A percentile compares a stretch with the other conserved stretches of the same genome.
phyloP scores from a whole-genome alignment of 2,888 invertebrate species.

The Melinopterus prodromus region DNA sequence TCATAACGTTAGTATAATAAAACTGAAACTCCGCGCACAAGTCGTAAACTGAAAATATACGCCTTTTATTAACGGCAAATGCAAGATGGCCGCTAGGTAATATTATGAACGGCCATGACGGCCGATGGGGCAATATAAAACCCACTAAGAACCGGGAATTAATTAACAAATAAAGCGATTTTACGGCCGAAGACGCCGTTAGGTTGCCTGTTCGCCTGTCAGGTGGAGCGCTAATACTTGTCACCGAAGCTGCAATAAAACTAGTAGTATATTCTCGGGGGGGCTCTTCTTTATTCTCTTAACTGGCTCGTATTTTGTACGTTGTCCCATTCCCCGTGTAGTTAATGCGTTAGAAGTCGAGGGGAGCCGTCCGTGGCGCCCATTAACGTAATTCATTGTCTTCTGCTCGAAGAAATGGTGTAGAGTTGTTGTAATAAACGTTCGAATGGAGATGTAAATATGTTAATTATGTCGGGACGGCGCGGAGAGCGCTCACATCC shows the following conservation, averaged over 20 bases:
- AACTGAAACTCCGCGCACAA: conserved; percentile 16
- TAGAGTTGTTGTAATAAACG: conserved; percentile 43
- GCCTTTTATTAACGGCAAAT: conserved; percentile 32
- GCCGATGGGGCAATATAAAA: conserved; percentile 30
- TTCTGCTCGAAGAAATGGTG: conserved; percentile 49
- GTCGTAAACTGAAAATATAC: conserved; percentile 31
- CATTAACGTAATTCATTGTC: conserved; percentile 62
- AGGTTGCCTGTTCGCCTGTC: conserved; percentile 55
- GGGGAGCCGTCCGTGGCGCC: conserved; percentile 55
- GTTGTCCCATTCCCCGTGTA: conserved; percentile 59
- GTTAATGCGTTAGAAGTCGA: conserved; percentile 58
- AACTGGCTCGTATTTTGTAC: conserved; percentile 60
- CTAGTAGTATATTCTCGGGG: conserved; percentile 55
- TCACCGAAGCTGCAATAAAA: conserved; percentile 58
- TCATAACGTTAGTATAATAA: not conserved
- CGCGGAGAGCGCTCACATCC: not conserved
- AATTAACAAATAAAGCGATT: conserved; percentile 60
- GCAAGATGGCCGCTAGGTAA: conserved; percentile 35
- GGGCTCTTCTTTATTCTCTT: conserved; percentile 59
- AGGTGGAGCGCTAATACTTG: conserved; percentile 59
- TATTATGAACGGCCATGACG: conserved; percentile 35
- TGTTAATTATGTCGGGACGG: conserved; percentile 39
- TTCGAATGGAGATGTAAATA: conserved; percentile 45
- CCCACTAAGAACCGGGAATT: conserved; percentile 56
- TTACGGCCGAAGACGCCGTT: conserved; percentile 56